Percentiles rank a stretch among this genome's conserved stretches.
phyloP scores from a whole-genome alignment of 2,797 vertebrate species.

The Babyrousa celebensis region DNA sequence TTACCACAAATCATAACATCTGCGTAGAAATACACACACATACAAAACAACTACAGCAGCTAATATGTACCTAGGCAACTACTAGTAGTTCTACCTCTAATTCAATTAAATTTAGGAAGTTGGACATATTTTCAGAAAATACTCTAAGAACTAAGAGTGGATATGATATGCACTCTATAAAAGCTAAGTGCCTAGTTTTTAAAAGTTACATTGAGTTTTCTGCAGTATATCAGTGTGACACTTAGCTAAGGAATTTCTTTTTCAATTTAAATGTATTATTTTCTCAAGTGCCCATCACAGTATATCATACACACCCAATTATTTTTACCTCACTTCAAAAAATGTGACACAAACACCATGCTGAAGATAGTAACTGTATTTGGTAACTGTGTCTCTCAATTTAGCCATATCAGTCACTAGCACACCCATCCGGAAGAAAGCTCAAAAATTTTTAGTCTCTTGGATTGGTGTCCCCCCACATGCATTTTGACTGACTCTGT shows the following conservation, averaged over 20 bases:
- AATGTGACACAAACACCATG: conserved; percentile 66
- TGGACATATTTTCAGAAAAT: conserved; percentile 35
- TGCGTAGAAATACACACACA: neutral
- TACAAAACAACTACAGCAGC: neutral
- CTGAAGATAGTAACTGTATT: conserved; percentile 61
- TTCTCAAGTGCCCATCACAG: conserved; percentile 36
- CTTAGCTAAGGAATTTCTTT: neutral
- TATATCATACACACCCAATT: conserved; percentile 19
- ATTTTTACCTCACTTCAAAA: conserved; percentile 75
- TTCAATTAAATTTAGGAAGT: neutral
- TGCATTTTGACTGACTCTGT: conserved; percentile 62
- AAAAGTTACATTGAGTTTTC: conserved; percentile 18
- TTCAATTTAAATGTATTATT: conserved; percentile 40
- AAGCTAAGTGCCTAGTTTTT: neutral
- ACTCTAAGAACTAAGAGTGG: neutral
- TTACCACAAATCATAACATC: neutral
- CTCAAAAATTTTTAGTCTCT: conserved; percentile 41
- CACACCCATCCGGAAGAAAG: neutral
- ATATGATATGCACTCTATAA: neutral
- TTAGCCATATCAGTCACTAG: conserved; percentile 55
- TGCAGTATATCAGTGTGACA: neutral
- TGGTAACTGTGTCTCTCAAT: conserved; percentile 38
- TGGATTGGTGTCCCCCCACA: neutral
- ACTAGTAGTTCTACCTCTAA: neutral
- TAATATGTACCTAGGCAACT: neutral